Percentiles rank a stretch among this genome's conserved stretches.
Evolutionary conservation across 2,113 vertebrate species (phyloP).

Genomic region (Bettongia penicillata): DNA sequence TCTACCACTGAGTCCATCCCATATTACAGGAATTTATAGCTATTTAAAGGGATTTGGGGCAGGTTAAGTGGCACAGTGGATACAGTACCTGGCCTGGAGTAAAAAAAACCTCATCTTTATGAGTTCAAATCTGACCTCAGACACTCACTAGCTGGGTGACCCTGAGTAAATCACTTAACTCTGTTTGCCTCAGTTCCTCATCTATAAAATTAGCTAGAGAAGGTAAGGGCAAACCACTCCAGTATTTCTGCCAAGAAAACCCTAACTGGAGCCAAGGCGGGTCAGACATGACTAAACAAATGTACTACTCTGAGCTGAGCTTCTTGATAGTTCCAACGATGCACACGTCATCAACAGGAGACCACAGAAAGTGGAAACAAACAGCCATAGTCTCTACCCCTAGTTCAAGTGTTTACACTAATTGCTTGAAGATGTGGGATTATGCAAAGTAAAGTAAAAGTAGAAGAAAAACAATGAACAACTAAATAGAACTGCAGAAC

Average conservation of each 20-base stretch:
- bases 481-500: neutral
- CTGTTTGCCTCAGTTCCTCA: neutral
- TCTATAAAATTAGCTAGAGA: neutral
- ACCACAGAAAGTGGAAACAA: neutral
- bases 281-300: neutral
- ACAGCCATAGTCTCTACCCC: no score
- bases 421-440: neutral
- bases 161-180: neutral
- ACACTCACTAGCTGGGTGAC: neutral
- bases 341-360: rapidly evolving
- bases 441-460: neutral
- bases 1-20: neutral
- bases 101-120: neutral
- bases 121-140: neutral
- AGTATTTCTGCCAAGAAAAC: neutral
- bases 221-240: neutral
- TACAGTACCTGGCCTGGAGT: neutral
- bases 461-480: neutral
- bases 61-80: neutral
- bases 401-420: no score
- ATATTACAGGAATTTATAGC: neutral
- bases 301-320: neutral
- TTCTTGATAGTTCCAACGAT: neutral
- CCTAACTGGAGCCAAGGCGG: neutral
- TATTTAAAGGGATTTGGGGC: neutral